Base-by-base conservation (phyloP, 1,140 invertebrate species). In the Bombus huntii region DNA sequence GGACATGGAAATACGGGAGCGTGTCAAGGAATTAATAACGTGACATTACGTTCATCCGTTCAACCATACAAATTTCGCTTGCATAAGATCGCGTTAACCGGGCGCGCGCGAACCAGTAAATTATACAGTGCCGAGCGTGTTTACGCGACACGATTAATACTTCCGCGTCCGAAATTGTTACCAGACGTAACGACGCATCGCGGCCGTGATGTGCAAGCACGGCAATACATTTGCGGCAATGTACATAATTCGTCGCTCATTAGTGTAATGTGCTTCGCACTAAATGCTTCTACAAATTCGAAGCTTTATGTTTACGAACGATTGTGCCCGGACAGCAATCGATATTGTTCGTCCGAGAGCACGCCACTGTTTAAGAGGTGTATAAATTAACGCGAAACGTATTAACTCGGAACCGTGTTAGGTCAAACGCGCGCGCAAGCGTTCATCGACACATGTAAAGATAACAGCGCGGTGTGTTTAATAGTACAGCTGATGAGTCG, bases 211-310 rank as follows among this genome's bases (percentile, higher is more conserved):
- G 82, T 74, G 59, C 75, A 84, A 80, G 77, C 86, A 62, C 72
- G 77, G 83, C 80, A 81, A 87, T 77, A 85, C 83, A 87, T 90
- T 90, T 86, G 81, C 89, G 81, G 89, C 86, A 90, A 84, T 88
- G 89, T 85, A 86, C 81, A 90, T 90, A 90, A 90, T 90, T 90
- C 89, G 66, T 81, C 87, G 87, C 89, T 90, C 89, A 88, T 90
- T 90, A 90, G 89, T 88, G 89, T 90, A 90, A 90, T 86, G 83
- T 70, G 90, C 81, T 66, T 90, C 80, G 81, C 89, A 62, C 75
- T 86, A 89, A 90, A 90, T 86, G 87, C 78, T 90, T 90, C 83
- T 87, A 90, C 89, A 90, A 90, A 90, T 90, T 88, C 89, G 83
- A n/a, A 62, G 81, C 87, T 90, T 90, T 90, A 86, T 90, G 89